phyloP scores from a whole-genome alignment of 2,113 vertebrate genomes.

The Crypturellus undulatus region DNA sequence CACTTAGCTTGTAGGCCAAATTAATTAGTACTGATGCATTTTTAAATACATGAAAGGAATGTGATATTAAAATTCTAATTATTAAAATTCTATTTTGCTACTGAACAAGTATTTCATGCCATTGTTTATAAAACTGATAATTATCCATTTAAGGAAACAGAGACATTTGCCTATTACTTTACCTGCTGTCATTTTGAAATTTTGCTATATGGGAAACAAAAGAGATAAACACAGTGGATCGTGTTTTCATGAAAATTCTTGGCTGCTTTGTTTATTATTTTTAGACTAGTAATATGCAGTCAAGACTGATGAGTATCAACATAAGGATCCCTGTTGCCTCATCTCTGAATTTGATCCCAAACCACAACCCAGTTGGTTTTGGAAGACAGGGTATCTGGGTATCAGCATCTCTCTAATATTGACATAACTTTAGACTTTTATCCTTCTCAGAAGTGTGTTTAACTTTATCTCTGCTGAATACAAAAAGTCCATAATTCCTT shows the following conservation, averaged over 20 bases:
- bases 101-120: neutral
- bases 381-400: neutral
- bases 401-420: neutral
- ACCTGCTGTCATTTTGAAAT: neutral
- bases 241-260: neutral
- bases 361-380: neutral
- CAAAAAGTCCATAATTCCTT: fast-evolving
- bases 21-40: neutral
- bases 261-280: neutral
- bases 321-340: neutral
- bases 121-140: neutral
- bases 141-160: neutral
- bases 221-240: neutral
- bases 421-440: neutral
- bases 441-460: neutral
- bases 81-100: neutral
- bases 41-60: neutral
- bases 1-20: fast-evolving
- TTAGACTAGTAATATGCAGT: neutral
- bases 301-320: neutral
- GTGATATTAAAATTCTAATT: neutral
- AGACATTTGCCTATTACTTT: neutral
- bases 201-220: neutral
- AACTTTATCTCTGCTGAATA: neutral
- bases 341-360: neutral